Conservation (phyloP, 2,113 vertebrate species). For the Eurypyga helias region DNA sequence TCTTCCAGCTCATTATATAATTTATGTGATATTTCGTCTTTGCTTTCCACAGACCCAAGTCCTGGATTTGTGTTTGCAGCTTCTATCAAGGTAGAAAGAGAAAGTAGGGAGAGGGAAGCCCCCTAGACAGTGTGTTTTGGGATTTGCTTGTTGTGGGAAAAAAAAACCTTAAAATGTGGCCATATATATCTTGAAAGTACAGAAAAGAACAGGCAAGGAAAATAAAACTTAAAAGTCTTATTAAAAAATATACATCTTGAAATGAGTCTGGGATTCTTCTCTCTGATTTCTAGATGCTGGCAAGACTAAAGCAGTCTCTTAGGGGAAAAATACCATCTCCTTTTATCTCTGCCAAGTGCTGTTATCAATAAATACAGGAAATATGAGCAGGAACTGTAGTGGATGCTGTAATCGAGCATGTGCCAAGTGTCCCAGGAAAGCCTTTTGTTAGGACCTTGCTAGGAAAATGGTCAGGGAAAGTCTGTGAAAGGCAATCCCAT, state of each 20-base stretch:
- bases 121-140: background rate
- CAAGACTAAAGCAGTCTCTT: background rate
- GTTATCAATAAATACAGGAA: background rate
- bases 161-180: background rate
- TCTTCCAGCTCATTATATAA: background rate
- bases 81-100: background rate
- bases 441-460: background rate
- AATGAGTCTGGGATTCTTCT: background rate
- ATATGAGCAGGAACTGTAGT: background rate
- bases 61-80: background rate
- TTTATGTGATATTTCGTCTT: background rate
- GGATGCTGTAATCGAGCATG: background rate
- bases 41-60: background rate
- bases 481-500: fast-evolving
- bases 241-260: background rate
- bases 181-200: background rate
- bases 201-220: background rate
- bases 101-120: background rate
- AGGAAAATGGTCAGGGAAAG: background rate
- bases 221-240: background rate
- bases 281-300: background rate
- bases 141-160: background rate
- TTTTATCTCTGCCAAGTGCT: conserved; percentile 1
- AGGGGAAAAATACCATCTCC: background rate
- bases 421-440: background rate